Evolutionary conservation across 2,797 vertebrate species (phyloP).

Genomic region (Darevskia mixta): DNA sequence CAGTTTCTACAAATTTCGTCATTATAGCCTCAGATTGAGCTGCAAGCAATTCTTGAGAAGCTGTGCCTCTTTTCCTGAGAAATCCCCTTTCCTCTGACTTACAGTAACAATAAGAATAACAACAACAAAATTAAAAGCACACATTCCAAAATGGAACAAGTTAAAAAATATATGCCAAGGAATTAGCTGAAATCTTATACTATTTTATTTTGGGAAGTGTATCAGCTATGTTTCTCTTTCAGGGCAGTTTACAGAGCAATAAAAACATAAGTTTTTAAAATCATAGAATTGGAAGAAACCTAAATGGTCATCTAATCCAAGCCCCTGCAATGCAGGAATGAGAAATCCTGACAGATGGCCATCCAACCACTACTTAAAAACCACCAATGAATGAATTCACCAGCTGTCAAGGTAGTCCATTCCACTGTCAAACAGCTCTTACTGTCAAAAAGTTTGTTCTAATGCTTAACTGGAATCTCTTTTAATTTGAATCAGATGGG

Average conservation of each 20-base stretch:
- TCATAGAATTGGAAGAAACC: no score
- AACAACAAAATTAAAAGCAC: not conserved
- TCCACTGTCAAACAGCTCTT: no score
- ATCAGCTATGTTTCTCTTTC: not conserved
- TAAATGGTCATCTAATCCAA: no score
- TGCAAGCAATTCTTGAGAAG: constrained; percentile 12
- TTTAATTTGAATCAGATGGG: no score
- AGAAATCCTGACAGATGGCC: no score
- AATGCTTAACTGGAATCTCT: no score
- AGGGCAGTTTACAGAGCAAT: not conserved
- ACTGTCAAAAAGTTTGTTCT: no score
- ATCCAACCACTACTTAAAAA: no score
- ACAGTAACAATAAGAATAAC: not conserved
- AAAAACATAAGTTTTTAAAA: not conserved
- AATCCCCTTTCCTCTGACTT: not conserved
- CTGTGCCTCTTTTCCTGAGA: constrained; percentile 19
- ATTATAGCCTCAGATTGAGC: constrained; percentile 7
- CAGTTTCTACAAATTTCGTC: constrained; percentile 37
- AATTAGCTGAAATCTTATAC: not conserved
- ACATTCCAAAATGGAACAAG: not conserved
- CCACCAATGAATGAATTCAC: no score
- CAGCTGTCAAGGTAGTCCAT: no score
- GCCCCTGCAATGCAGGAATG: no score
- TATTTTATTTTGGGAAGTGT: not conserved
- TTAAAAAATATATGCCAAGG: not conserved